Evolutionary conservation across 1,140 invertebrate genomes (phyloP), one percentile per base, ranked within the genome.

Genomic region (Macrostomum lignano): DNA sequence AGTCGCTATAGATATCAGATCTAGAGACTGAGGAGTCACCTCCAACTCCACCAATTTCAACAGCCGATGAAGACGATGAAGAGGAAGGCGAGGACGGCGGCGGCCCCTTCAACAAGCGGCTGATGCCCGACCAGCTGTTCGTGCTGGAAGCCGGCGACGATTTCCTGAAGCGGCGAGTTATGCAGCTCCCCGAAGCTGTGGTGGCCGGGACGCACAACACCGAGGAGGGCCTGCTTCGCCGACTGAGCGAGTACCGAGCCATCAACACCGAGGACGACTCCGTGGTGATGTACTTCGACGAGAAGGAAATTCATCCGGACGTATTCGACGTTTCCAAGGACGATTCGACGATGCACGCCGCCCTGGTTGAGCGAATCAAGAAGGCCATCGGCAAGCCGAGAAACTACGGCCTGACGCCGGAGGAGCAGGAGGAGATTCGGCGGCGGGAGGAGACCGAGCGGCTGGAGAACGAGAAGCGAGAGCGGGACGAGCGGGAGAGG

Each of bases 221-320:
- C 4, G 58, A 61, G 40, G 47, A 58, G 20, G 46, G 46, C 13
- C 45, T 61, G 14, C 36, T 43, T 6, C 36, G 50, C 24, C 37
- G 52, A 21, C 37, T 63, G 1, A 37, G 29, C 19, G 43, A 49
- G 2, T 63, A 54, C 43, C 38, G 51, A 15, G 31, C 38, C 17
- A 17, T 43, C 21, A 61, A 57, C 39, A 48, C 45, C 1, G 62
- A 63, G n/a, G 69, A 71, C 10, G 56, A 64, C 3, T 65, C 67
- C 3, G 62, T 70, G 2, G 46, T 71, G 1, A 66, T 67, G 42
- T 71, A 67, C 42, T 71, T 72, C 46, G 67, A 72, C 42, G 69
- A 72, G 15, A 28, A 28, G 15, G 26, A n/a, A n/a, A n/a, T n/a
- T n/a, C n/a, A n/a, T n/a, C n/a, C n/a, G n/a, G n/a, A n/a, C n/a